These are phyloP conservation scores for Acyrthosiphon pisum DNA, from an alignment of 1,140 invertebrate genomes.

Conservation along the genomic window DNA sequence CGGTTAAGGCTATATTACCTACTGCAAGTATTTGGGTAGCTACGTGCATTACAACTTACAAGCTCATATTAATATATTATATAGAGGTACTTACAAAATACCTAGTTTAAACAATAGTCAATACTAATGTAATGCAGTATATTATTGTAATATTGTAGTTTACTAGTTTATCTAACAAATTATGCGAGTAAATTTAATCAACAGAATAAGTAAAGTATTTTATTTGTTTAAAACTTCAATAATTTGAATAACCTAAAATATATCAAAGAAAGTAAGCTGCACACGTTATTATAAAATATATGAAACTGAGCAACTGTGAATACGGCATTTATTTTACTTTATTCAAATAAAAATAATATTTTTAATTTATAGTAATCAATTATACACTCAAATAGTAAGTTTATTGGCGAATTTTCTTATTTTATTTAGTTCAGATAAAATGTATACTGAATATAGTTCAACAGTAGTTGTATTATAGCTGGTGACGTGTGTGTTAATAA, in stretches of 20 bases:
- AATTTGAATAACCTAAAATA: not conserved
- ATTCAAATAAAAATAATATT: not conserved
- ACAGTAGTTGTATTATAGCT: not conserved
- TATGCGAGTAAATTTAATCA: not conserved
- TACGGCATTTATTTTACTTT: not conserved
- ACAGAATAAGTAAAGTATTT: not conserved
- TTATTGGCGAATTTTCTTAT: not conserved
- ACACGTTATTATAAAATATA: not conserved
- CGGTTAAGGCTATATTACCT: too few relatives aligned
- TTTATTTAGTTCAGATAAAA: not conserved
- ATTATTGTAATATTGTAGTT: too few relatives aligned
- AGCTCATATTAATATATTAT: not conserved
- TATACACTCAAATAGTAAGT: not conserved
- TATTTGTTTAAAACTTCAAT: not conserved
- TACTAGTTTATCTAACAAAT: not conserved
- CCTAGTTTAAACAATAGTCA: not conserved
- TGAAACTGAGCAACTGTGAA: not conserved
- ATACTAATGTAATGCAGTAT: not conserved
- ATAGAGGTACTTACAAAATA: not conserved
- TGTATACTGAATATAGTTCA: not conserved
- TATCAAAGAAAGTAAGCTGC: not conserved
- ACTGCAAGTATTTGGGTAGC: too few relatives aligned
- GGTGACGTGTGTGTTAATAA: not conserved
- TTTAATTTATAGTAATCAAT: not conserved
- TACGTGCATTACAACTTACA: too few relatives aligned